These are phyloP conservation scores for Tinea trinotella DNA, from an alignment of 2,888 invertebrate genomes.

Conservation along the genomic window DNA sequence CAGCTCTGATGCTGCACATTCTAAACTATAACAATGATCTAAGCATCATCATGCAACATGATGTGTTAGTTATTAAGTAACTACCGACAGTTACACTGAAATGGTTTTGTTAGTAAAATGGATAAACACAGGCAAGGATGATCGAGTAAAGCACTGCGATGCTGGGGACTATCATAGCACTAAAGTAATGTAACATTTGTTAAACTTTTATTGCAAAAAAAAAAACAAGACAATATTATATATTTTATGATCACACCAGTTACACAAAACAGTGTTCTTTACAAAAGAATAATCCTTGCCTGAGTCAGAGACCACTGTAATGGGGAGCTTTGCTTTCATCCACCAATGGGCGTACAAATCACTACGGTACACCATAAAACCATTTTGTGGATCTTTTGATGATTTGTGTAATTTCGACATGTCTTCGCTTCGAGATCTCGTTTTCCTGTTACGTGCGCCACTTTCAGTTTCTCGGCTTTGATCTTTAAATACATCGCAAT, in stretches of 20 bases:
- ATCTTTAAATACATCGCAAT: constrained; percentile 45
- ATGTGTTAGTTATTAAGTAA: constrained; percentile 14
- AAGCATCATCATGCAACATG: constrained; percentile 7
- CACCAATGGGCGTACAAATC: constrained; percentile 94
- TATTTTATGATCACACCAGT: constrained; percentile 68
- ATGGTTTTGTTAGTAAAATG: constrained; percentile 56
- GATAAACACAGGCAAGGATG: constrained; percentile 74
- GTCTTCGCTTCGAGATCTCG: constrained; percentile 62
- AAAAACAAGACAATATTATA: constrained; percentile 59
- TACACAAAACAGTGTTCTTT: constrained; percentile 69
- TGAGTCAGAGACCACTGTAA: constrained; percentile 72
- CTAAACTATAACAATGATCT: not conserved
- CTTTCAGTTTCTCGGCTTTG: constrained; percentile 34
- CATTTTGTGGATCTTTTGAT: constrained; percentile 49
- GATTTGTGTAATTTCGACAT: constrained; percentile 58
- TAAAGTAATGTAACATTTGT: constrained; percentile 60
- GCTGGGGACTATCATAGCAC: constrained; percentile 65
- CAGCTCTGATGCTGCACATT: not conserved
- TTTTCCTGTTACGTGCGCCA: constrained; percentile 40
- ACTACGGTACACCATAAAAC: constrained; percentile 79
- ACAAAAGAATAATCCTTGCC: constrained; percentile 74
- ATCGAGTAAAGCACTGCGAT: constrained; percentile 72
- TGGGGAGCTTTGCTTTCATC: constrained; percentile 89
- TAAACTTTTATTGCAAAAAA: constrained; percentile 41
- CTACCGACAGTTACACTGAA: constrained; percentile 16